Evolutionary conservation across 2,888 invertebrate genomes (phyloP).

Genomic region (Tipula vernalis): DNA sequence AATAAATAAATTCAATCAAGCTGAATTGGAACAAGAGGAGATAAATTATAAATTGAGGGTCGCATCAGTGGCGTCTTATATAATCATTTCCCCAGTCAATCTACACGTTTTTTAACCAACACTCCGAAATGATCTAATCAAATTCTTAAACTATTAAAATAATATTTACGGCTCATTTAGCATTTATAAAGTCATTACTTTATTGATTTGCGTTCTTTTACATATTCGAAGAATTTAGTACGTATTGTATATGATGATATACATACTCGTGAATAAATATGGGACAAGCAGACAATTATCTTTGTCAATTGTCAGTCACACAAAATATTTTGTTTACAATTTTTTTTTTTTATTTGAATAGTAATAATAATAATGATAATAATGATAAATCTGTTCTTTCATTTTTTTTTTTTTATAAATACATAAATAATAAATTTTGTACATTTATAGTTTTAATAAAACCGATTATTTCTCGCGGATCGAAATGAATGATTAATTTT

Average conservation of each 20-base stretch:
- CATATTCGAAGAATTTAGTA: neutral
- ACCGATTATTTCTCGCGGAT: neutral
- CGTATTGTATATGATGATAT: neutral
- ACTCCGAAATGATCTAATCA: neutral
- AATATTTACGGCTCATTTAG: neutral
- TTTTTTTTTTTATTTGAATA: neutral
- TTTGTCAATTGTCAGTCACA: neutral
- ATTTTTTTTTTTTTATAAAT: neutral
- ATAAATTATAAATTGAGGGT: neutral
- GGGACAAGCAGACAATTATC: neutral
- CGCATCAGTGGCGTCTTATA: neutral
- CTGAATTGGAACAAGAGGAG: neutral
- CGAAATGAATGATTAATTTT: neutral
- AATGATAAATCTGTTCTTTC: neutral
- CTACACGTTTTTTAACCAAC: neutral
- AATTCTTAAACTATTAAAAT: neutral
- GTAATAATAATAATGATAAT: neutral
- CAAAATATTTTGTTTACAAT: neutral
- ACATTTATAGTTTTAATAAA: neutral
- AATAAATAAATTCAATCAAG: neutral
- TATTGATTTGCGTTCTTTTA: neutral
- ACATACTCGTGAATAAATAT: neutral
- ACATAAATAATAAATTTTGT: neutral
- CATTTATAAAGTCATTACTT: neutral
- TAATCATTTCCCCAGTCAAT: neutral